Percentiles rank a stretch among this genome's conserved stretches.
These are phyloP conservation scores for Brachyalestes nurse DNA, from an alignment of 2,797 vertebrate genomes.

Conservation along the genomic window DNA sequence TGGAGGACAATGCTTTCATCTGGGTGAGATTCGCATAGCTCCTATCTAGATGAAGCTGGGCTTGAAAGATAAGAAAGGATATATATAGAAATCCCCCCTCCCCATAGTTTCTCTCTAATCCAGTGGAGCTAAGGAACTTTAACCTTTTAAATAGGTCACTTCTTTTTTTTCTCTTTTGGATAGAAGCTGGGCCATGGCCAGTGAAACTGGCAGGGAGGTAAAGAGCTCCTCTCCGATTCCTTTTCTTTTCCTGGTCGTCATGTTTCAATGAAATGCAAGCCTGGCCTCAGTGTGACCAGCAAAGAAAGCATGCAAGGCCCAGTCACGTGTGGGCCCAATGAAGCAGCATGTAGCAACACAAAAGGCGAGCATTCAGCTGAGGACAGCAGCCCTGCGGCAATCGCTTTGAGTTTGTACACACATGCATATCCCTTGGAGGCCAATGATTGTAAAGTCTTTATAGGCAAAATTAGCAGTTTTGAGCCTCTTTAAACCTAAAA, in stretches of 20 bases:
- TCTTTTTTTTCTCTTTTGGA: conserved; percentile 61
- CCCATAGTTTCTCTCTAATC: conserved; percentile 74
- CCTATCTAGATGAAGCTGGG: conserved; percentile 69
- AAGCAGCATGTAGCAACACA: conserved; percentile 23
- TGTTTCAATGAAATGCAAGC: conserved; percentile 41
- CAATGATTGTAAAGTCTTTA: conserved; percentile 14
- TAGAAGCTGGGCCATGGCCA: conserved; percentile 39
- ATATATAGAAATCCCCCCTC: conserved; percentile 67
- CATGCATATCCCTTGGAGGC: background rate
- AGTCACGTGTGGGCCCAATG: conserved; percentile 19
- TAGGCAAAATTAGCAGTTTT: background rate
- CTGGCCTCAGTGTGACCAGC: conserved; percentile 30
- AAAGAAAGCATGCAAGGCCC: conserved; percentile 42
- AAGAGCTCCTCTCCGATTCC: conserved; percentile 28
- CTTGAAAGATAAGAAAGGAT: conserved; percentile 72
- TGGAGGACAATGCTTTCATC: conserved; percentile 68
- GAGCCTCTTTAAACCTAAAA: background rate
- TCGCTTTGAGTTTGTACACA: conserved; percentile 3
- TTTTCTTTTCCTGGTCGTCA: conserved; percentile 25
- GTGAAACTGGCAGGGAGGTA: conserved; percentile 15
- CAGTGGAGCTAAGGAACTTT: conserved; percentile 68
- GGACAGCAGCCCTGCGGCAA: conserved; percentile 10
- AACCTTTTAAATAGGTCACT: conserved; percentile 79
- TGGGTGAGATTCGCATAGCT: conserved; percentile 64
- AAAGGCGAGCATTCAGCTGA: conserved; percentile 17